These are phyloP conservation scores for Meandrusa payeni DNA, from an alignment of 2,888 invertebrate genomes.

Conservation along the genomic window DNA sequence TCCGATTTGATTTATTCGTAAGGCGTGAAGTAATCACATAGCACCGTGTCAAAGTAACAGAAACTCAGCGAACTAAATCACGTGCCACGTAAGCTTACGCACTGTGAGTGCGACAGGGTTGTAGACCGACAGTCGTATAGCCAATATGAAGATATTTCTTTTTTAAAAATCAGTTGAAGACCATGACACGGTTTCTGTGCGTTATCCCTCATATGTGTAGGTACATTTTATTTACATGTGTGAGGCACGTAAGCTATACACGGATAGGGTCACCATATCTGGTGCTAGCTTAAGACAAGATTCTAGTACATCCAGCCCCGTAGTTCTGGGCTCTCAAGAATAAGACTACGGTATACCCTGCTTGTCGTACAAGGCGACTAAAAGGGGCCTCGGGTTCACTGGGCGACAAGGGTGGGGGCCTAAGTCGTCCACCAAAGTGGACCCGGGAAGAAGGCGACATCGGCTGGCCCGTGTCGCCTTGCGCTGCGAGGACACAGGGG, in stretches of 20 bases:
- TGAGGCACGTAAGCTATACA: constrained; percentile 19
- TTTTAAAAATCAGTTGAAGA: constrained; percentile 67
- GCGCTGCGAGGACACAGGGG: too few relatives aligned
- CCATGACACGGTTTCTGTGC: constrained; percentile 66
- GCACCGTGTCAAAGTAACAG: constrained; percentile 30
- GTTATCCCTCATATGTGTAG: constrained; percentile 43
- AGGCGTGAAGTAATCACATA: constrained; percentile 25
- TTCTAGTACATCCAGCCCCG: too few relatives aligned
- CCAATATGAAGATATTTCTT: constrained; percentile 44
- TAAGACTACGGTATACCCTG: too few relatives aligned
- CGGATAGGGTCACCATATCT: constrained; percentile 27
- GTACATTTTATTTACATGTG: constrained; percentile 33
- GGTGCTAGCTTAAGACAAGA: too few relatives aligned
- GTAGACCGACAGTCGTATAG: constrained; percentile 27
- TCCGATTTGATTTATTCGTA: constrained; percentile 33
- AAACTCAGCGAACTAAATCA: constrained; percentile 14
- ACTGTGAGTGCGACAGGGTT: constrained; percentile 31
- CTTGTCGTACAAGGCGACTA: too few relatives aligned
- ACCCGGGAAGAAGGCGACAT: too few relatives aligned
- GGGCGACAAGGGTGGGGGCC: too few relatives aligned
- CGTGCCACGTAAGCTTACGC: constrained; percentile 10
- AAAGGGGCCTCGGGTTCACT: too few relatives aligned
- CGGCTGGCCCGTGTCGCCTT: too few relatives aligned
- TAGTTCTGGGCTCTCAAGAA: too few relatives aligned
- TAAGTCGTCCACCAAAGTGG: too few relatives aligned